These are phyloP conservation scores for Dromius quadrimaculatus DNA, from an alignment of 2,888 invertebrate genomes.

Conservation along the genomic window DNA sequence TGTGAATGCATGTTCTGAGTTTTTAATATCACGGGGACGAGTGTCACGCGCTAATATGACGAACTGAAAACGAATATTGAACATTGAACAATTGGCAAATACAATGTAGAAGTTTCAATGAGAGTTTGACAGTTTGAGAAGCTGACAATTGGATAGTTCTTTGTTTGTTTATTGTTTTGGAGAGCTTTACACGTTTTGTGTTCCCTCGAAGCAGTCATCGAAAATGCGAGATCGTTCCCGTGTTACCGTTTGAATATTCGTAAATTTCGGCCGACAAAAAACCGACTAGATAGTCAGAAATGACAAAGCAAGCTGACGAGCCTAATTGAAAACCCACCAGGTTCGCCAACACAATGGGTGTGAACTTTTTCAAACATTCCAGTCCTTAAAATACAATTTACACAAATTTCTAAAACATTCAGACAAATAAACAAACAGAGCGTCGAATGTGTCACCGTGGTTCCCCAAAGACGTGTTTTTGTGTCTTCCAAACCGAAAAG, in stretches of 20 bases:
- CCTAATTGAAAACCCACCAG: conserved; percentile 45
- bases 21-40: conserved; percentile 59
- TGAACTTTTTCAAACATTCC: conserved; percentile 42
- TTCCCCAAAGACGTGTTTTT: conserved; percentile 52
- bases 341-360: conserved; percentile 45
- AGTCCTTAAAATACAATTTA: conserved; percentile 51
- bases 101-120: too few relatives aligned
- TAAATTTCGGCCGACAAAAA: conserved; percentile 13
- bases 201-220: too few relatives aligned
- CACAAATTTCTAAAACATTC: conserved; percentile 53
- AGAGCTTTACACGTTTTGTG: too few relatives aligned
- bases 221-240: too few relatives aligned
- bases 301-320: conserved; percentile 18
- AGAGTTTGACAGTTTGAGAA: too few relatives aligned
- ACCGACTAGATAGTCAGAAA: background rate
- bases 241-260: conserved; percentile 11
- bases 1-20: conserved; percentile 63
- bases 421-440: conserved; percentile 52
- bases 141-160: too few relatives aligned
- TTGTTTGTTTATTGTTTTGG: too few relatives aligned
- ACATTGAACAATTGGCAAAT: too few relatives aligned
- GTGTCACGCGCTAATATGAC: conserved; percentile 41
- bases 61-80: too few relatives aligned
- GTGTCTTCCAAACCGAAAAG: conserved; percentile 46
- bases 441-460: conserved; percentile 42